Base-by-base conservation (phyloP, 2,888 invertebrate species). In the Abrostola tripartita region DNA sequence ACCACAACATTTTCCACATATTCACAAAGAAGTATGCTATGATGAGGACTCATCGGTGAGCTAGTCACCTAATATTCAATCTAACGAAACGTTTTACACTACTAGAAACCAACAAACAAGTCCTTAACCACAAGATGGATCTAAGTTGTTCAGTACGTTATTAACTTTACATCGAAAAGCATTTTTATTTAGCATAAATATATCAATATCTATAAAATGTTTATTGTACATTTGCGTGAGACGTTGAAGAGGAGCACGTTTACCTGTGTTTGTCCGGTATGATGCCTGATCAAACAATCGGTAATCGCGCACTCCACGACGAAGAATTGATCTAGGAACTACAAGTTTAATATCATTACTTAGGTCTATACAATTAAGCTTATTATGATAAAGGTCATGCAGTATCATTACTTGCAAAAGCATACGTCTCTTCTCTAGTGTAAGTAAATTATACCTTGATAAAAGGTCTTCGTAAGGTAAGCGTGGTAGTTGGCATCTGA, bases 361-460 rank as follows among this genome's bases (percentile, higher is more conserved):
- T 0, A 58, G 41, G 36, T 58, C 51, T 5, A 40, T 6, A 36
- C 51, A 58, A 37, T 55, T 44, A 47, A 55, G 14, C 11, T 35
- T 50, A 5, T 58, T 58, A 14, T 52, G 42, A 11, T 52, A 11
- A 2, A 55, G 10, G 35, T 37, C 55, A 44, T 36, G 37, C 10
- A 55, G 55, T 44, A 44, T 55, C 55, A 55, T 55, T 9, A 37
- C 14, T 44, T 44, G 44, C 0, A 55, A 44, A 6, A 55, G 37
- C 8, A 55, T 0, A 5, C 55, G 55, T 10, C 55, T 55, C 11
- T 35, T 36, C 10, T 52, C 2, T 35, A 56, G 14, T 0, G 56
- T 49, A 0, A 55, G 10, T 37, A 55, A 10, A 0, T 12, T 47
- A 37, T 44, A 55, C 12, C 37, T 55, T 10, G 8, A 2, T 9